Evolutionary conservation across 2,113 vertebrate species (phyloP).

Genomic region (Cariama cristata): DNA sequence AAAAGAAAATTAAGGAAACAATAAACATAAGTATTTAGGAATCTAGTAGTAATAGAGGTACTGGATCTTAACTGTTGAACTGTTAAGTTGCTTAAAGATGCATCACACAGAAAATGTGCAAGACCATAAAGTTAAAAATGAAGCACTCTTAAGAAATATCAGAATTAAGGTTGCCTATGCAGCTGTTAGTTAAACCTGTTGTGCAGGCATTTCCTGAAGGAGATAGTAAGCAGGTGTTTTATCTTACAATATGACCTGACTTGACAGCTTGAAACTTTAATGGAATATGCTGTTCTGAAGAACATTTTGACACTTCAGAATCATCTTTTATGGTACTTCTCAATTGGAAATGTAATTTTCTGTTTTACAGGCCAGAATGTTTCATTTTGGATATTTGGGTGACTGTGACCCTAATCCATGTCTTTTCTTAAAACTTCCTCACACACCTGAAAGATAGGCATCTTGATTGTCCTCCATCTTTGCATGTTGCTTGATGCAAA

Average conservation of each 20-base stretch:
- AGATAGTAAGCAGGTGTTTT: background rate
- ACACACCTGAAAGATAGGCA: background rate
- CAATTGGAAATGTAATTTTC: background rate
- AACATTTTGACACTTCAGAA: background rate
- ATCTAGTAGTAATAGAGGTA: background rate
- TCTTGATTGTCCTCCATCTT: background rate
- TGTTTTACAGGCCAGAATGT: background rate
- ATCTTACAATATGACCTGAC: background rate
- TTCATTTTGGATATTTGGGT: background rate
- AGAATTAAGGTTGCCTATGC: background rate
- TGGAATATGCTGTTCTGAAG: background rate
- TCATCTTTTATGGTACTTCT: background rate
- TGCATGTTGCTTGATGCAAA: background rate
- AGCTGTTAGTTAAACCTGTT: background rate
- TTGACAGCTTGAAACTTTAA: background rate
- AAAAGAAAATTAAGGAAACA: background rate
- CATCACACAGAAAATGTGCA: background rate
- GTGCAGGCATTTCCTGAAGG: background rate
- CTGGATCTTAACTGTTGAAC: background rate
- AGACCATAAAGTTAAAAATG: background rate
- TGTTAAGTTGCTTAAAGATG: background rate
- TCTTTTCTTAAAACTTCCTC: background rate
- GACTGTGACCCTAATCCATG: background rate
- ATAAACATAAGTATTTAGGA: background rate
- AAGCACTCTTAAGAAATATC: background rate